Conservation (phyloP, 2,113 vertebrate species). For the Gallinago media region DNA sequence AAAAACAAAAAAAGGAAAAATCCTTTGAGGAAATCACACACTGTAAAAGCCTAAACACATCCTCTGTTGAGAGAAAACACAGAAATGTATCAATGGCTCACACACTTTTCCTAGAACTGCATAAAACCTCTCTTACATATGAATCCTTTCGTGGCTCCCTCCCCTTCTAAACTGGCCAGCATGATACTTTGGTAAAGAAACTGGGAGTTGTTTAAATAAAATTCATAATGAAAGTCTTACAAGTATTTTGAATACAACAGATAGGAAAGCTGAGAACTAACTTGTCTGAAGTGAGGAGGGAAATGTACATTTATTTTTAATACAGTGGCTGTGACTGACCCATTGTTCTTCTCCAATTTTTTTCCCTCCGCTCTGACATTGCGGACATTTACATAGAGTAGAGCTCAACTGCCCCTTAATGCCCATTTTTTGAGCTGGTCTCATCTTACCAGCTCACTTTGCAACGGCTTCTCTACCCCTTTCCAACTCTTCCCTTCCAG, state of each 20-base stretch:
- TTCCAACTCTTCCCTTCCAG: not conserved
- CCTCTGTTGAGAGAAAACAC: not conserved
- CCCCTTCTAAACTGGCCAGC: not conserved
- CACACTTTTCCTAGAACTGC: not conserved
- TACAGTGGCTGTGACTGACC: not conserved
- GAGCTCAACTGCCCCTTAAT: not conserved
- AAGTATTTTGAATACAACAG: not conserved
- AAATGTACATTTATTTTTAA: not conserved
- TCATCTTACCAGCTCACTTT: not conserved
- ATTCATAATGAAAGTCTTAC: not conserved
- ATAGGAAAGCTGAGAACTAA: not conserved
- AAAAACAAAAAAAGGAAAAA: not conserved
- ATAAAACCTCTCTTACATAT: not conserved
- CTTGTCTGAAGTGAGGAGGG: not conserved
- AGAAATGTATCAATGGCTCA: not conserved
- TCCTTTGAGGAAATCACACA: not conserved
- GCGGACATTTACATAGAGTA: not conserved
- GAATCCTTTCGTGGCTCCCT: not conserved
- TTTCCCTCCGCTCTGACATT: not conserved
- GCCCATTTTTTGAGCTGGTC: not conserved
- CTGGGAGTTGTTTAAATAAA: not conserved
- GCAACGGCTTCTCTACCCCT: not conserved
- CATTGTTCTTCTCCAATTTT: accelerated
- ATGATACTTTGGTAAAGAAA: not conserved
- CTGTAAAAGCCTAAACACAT: not conserved